Conservation (phyloP, 2,888 invertebrate species). For the Melipona beecheii region DNA sequence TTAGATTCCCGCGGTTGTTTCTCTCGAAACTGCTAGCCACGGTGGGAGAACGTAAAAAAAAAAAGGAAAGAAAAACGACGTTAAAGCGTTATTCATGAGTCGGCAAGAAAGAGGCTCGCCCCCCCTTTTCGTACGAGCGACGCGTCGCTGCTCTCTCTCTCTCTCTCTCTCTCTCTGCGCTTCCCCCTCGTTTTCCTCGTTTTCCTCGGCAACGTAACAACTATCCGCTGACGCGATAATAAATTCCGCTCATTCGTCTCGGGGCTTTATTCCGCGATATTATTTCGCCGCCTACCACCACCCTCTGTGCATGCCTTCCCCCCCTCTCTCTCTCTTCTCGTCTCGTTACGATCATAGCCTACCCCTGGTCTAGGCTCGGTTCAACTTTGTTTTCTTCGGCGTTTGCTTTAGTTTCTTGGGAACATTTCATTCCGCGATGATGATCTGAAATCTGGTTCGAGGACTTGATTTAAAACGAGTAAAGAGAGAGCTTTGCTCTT, state of each 20-base stretch:
- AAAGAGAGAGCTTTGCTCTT: too few relatives aligned
- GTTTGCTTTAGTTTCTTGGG: too few relatives aligned
- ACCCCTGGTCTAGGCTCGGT: neutral
- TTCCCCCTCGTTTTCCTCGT: conserved; percentile 36
- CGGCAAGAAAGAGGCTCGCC: conserved; percentile 45
- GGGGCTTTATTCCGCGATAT: conserved; percentile 63
- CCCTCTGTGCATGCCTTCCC: neutral
- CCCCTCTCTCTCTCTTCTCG: too few relatives aligned
- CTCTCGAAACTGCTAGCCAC: conserved; percentile 31
- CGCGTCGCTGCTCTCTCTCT: neutral
- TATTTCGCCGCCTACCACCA: conserved; percentile 39
- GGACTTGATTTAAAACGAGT: too few relatives aligned
- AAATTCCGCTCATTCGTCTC: conserved; percentile 76
- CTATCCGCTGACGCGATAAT: conserved; percentile 79
- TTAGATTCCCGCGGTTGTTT: conserved; percentile 48
- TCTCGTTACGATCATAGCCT: conserved; percentile 7
- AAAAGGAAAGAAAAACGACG: conserved; percentile 53
- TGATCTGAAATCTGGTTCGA: too few relatives aligned
- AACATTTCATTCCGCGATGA: too few relatives aligned
- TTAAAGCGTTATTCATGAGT: conserved; percentile 68
- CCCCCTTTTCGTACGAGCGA: conserved; percentile 1
- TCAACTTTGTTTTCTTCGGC: neutral
- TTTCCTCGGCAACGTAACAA: conserved; percentile 74
- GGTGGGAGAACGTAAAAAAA: conserved; percentile 44
- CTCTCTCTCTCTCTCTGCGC: neutral